Conservation (phyloP, 2,888 invertebrate species). For the Arctia plantaginis region DNA sequence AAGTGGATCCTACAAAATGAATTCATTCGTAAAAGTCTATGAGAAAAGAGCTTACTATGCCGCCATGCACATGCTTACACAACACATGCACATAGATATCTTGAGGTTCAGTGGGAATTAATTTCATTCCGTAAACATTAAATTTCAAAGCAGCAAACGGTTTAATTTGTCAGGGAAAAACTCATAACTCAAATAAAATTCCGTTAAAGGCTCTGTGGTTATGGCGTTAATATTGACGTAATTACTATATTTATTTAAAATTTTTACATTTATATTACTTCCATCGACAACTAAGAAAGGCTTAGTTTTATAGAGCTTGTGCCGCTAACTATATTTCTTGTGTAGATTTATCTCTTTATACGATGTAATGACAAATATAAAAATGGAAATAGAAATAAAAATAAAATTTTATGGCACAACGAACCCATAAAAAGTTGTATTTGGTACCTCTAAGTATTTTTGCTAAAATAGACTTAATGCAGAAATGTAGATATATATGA, state of each 20-base stretch:
- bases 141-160: constrained; percentile 9
- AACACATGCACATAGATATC: neutral
- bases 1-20: neutral
- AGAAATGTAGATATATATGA: neutral
- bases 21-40: neutral
- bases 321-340: no score
- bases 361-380: neutral
- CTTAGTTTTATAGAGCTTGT: neutral
- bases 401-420: neutral
- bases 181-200: constrained; percentile 11
- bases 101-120: constrained; percentile 5
- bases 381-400: no score
- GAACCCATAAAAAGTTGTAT: neutral
- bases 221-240: constrained; percentile 6
- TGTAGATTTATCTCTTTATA: neutral
- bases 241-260: neutral
- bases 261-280: neutral
- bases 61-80: constrained; percentile 3
- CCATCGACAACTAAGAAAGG: neutral
- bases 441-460: no score
- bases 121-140: constrained; percentile 16
- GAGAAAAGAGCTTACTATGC: constrained; percentile 6
- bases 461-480: neutral
- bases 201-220: neutral
- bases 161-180: constrained; percentile 17